Evolutionary conservation across 2,797 vertebrate species (phyloP).

Genomic region (Cyclopterus lumpus): DNA sequence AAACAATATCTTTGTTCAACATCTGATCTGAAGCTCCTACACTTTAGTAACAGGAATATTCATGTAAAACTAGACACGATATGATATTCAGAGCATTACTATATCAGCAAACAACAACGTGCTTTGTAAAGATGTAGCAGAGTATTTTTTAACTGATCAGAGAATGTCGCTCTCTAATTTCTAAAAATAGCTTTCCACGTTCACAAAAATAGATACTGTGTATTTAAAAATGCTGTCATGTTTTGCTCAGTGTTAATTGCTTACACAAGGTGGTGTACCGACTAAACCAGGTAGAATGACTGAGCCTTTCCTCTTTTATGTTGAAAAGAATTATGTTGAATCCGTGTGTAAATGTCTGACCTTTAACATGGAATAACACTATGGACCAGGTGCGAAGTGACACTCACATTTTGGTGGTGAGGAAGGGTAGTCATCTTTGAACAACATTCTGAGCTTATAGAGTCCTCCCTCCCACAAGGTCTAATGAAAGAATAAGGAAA

Average conservation of each 20-base stretch:
- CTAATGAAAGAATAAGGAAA: conserved; percentile 67
- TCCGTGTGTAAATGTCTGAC: background rate
- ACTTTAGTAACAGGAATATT: background rate
- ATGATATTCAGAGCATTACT: background rate
- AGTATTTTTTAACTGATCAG: background rate
- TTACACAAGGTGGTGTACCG: background rate
- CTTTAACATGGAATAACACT: background rate
- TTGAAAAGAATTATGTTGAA: background rate
- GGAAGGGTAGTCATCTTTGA: conserved; percentile 99
- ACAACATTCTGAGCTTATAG: conserved; percentile 98
- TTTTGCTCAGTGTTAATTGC: background rate
- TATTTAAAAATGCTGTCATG: background rate
- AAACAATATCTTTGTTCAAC: background rate
- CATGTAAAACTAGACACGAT: background rate
- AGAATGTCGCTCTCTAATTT: background rate
- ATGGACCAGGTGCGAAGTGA: background rate
- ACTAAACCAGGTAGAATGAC: background rate
- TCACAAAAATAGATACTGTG: background rate
- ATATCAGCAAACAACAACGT: background rate
- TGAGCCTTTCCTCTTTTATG: conserved; percentile 1
- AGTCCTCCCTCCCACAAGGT: conserved; percentile 98
- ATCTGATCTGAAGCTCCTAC: background rate
- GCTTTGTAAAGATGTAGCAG: background rate
- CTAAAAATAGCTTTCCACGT: background rate
- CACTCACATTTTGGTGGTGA: conserved; percentile 98